These are phyloP conservation scores for Bolinopsis microptera DNA, from an alignment of 37 sponge, comb jelly and placozoan species.

Conservation along the genomic window DNA sequence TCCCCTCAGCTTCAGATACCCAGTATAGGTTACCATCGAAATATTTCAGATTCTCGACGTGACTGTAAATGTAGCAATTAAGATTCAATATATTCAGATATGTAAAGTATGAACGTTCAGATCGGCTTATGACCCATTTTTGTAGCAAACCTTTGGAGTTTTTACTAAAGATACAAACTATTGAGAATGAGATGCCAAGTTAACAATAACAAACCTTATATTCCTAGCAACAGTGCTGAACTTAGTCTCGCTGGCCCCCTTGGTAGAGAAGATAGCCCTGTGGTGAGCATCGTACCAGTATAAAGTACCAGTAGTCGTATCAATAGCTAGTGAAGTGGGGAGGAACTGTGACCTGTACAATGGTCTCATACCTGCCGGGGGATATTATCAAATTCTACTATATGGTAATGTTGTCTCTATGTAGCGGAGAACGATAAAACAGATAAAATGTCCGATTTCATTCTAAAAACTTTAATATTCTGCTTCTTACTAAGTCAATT, in stretches of 20 bases:
- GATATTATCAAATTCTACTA: too few species aligned
- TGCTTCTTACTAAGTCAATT: too few species aligned
- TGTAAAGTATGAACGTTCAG: too few species aligned
- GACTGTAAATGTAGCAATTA: background rate
- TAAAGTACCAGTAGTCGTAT: background rate
- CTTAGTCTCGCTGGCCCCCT: background rate
- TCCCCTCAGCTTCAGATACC: background rate
- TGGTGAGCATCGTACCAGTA: slow-evolving; percentile 12
- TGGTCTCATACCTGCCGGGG: background rate
- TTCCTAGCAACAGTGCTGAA: background rate
- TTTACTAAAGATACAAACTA: too few species aligned
- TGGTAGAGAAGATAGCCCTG: background rate
- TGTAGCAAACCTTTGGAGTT: too few species aligned
- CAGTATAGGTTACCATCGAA: background rate
- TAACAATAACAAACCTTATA: background rate
- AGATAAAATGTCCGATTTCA: too few species aligned
- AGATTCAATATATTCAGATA: too few species aligned
- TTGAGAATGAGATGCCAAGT: too few species aligned
- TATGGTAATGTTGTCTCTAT: too few species aligned
- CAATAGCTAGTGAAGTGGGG: background rate
- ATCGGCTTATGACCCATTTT: too few species aligned
- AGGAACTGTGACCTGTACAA: background rate
- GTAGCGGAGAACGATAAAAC: too few species aligned
- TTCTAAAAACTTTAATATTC: too few species aligned
- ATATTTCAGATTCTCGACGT: background rate